Evolutionary conservation across 2,797 vertebrate genomes (phyloP).

Genomic region (Buceros bicornis): DNA sequence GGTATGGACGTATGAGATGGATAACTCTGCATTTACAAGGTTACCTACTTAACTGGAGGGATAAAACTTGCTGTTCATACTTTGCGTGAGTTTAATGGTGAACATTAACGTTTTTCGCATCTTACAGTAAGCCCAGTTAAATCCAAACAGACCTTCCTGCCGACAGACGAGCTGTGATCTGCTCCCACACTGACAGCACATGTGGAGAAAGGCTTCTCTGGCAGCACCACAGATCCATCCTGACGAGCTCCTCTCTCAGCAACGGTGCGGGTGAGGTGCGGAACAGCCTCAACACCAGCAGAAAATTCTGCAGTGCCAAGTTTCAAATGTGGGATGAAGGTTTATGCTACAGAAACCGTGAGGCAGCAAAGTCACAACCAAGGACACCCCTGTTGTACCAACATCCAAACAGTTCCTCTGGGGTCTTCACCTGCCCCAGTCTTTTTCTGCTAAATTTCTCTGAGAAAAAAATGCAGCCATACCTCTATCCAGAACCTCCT

Average conservation of each 20-base stretch:
- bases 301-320: background rate
- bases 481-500: background rate
- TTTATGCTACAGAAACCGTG: background rate
- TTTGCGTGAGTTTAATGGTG: background rate
- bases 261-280: fast-evolving
- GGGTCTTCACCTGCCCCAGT: background rate
- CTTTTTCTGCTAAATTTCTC: background rate
- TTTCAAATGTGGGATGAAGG: background rate
- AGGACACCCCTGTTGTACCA: fast-evolving
- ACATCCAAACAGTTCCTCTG: background rate
- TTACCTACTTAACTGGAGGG: background rate
- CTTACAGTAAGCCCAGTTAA: background rate
- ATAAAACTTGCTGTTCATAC: background rate
- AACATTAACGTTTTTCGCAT: background rate
- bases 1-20: background rate
- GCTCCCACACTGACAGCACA: background rate
- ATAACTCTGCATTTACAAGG: background rate
- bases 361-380: background rate
- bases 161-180: background rate
- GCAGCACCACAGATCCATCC: background rate
- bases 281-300: background rate
- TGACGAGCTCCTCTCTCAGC: background rate
- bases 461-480: background rate
- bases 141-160: background rate
- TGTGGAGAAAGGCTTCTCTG: background rate